A percentile compares a stretch with the other conserved stretches of the same genome.
Evolutionary conservation across 2,797 vertebrate species (phyloP).

Genomic region (Falco columbarius): DNA sequence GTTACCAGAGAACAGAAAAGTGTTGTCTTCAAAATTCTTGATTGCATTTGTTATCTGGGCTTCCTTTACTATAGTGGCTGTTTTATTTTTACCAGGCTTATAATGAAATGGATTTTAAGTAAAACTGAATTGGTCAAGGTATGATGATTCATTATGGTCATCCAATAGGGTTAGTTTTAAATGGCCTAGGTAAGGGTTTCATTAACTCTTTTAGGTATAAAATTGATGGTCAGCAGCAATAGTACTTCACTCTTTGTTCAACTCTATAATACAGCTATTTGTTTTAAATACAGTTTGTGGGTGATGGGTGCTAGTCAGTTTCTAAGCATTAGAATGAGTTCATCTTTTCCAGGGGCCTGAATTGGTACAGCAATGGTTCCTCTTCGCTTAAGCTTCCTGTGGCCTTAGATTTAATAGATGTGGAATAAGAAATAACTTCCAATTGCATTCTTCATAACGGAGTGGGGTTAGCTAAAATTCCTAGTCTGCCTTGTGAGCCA

Average conservation of each 20-base stretch:
- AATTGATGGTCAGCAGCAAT: background rate
- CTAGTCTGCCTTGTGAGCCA: background rate
- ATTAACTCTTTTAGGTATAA: background rate
- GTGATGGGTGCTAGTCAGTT: background rate
- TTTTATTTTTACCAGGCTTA: background rate
- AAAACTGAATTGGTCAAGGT: background rate
- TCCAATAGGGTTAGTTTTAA: background rate
- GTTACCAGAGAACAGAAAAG: background rate
- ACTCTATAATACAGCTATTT: background rate
- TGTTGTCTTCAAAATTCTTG: background rate
- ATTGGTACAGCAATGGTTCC: background rate
- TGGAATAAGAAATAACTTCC: background rate
- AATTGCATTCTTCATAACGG: background rate
- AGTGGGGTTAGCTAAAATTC: background rate
- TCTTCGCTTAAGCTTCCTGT: background rate
- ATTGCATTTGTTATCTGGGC: background rate
- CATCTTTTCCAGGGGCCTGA: background rate
- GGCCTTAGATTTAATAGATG: background rate
- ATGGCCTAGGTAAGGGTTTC: background rate
- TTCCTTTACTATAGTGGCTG: background rate
- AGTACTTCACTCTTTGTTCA: background rate
- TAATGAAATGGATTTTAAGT: background rate
- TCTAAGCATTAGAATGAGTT: background rate
- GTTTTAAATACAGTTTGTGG: background rate
- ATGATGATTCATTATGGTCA: background rate